Evolutionary conservation across 2,888 invertebrate species (phyloP), one percentile per base, ranked within the genome.

Genomic region (Leptopilina drosophilae): DNA sequence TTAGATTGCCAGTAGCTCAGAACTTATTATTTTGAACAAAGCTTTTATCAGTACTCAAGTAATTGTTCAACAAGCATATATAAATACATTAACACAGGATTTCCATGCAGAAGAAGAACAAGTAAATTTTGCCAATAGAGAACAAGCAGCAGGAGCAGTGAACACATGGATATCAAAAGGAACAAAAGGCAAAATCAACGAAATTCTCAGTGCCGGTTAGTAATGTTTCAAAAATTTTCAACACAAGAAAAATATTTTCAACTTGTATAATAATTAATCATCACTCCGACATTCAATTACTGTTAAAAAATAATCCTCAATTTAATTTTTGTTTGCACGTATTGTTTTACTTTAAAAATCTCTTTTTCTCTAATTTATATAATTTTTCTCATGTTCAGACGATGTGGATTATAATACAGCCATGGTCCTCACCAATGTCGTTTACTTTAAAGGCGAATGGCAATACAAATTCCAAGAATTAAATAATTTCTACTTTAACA

Each of bases 361-460:
- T 20, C 20, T 56, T 8, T 2, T 56, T 56, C n/a, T 8, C 20
- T 20, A 20, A 64, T 26, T 11, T 1, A 2, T 15, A 64, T 20
- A 9, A 6, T 62, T 64, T 26, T 7, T 9, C 8, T 64, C 33
- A 26, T 12, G 85, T 80, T 76, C 83, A 92, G 94, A 93, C 82
- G 92, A 93, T 86, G 87, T 97, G 0, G 87, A 92, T 87, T 77
- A 78, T 0, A 87, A 91, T 0, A 96, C 96, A 0, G 93, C 95
- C 75, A 91, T 96, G 78, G 95, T 97, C 2, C 93, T 97, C 6
- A 94, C 97, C 3, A 98, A 97, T 89, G 97, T 97, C 0, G 94
- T 97, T 14, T 97, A 97, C 89, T 97, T 98, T 92, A 97, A 97
- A 93, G 96, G 84, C 1, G 15, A 62, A 62, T 62, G 62, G 62